A percentile compares a stretch with the other conserved stretches of the same genome.
Conservation (phyloP, 2,888 invertebrate genomes). For the Agrotis ipsilon region DNA sequence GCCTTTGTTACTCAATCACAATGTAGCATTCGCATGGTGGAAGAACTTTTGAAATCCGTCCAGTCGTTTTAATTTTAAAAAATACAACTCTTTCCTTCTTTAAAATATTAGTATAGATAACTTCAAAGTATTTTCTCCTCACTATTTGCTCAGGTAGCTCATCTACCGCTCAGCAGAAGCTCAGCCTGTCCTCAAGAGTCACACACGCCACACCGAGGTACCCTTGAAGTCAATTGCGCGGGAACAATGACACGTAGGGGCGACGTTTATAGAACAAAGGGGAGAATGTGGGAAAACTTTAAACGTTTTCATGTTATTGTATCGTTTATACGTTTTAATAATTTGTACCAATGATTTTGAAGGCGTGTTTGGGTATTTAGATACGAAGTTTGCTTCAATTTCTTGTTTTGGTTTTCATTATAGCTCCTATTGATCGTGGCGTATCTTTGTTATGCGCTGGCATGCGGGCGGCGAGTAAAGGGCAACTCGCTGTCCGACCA, state of each 20-base stretch:
- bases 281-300: constrained; percentile 32
- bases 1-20: no score
- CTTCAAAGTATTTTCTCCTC: background rate
- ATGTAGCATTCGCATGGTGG: no score
- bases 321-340: background rate
- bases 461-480: no score
- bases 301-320: constrained; percentile 31
- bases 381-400: no score
- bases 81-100: no score
- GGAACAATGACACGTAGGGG: constrained; percentile 59
- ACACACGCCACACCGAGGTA: constrained; percentile 29
- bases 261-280: constrained; percentile 73
- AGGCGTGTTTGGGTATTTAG: background rate
- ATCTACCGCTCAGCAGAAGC: constrained; percentile 7
- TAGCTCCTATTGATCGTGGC: no score
- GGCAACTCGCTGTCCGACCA: no score
- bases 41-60: no score
- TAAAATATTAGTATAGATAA: no score
- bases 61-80: no score
- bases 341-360: background rate
- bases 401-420: no score
- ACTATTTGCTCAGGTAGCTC: background rate
- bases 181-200: constrained; percentile 8
- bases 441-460: no score
- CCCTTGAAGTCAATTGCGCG: constrained; percentile 56